These are phyloP conservation scores for Macroglossus sobrinus DNA, from an alignment of 2,113 vertebrate species.

Conservation along the genomic window DNA sequence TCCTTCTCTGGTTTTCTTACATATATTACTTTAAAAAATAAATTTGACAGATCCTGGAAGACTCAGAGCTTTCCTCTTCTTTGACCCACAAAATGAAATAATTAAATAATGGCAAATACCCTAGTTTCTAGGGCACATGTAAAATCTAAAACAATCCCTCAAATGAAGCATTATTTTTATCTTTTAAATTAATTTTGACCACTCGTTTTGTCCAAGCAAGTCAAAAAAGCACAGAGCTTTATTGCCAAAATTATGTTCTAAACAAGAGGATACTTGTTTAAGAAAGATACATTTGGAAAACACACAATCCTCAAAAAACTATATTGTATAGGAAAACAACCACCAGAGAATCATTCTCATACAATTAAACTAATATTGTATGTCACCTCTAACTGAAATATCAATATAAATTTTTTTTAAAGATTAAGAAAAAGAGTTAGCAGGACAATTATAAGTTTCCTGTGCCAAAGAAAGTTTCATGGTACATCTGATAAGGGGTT, in stretches of 20 bases:
- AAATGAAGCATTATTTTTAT: conserved; percentile 13
- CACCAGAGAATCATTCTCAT: background rate
- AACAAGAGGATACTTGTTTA: background rate
- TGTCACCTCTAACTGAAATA: background rate
- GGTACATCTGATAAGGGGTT: no score
- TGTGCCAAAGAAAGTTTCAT: background rate
- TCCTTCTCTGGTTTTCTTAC: background rate
- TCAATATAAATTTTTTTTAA: background rate
- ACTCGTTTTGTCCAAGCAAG: background rate
- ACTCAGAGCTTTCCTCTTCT: background rate
- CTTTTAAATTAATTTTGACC: background rate
- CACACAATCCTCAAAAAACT: background rate
- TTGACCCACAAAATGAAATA: background rate
- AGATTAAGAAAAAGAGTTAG: background rate
- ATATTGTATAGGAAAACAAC: background rate
- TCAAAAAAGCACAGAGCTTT: background rate
- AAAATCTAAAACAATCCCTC: background rate
- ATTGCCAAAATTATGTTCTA: background rate
- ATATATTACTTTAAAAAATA: conserved; percentile 6
- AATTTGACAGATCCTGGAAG: background rate
- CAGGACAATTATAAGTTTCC: background rate
- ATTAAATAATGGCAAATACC: background rate
- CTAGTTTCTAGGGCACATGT: background rate
- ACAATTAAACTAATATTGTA: background rate
- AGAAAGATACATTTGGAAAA: background rate